phyloP scores from a whole-genome alignment of 2,113 vertebrate genomes.

The Limnothrissa miodon region DNA sequence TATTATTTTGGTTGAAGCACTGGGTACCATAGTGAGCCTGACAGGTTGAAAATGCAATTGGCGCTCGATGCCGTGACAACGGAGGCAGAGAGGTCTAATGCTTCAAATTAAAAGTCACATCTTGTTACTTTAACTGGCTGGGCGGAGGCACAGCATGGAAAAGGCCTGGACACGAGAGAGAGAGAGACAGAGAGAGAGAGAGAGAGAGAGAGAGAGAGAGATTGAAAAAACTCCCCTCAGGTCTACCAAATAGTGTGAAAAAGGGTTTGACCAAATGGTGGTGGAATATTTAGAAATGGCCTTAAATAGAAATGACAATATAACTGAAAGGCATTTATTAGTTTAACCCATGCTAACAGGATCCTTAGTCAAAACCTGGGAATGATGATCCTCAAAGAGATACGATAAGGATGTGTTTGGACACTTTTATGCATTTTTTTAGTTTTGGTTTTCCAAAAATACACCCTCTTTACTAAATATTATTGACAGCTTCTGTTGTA shows the following conservation, averaged over 20 bases:
- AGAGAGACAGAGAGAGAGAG: background rate
- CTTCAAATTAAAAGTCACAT: constrained; percentile 34
- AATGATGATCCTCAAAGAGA: too few relatives aligned
- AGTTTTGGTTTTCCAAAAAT: too few relatives aligned
- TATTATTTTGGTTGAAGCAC: constrained; percentile 3
- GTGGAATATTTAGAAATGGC: background rate
- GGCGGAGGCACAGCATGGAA: background rate
- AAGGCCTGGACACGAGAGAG: background rate
- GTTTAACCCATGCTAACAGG: too few relatives aligned
- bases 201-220: background rate
- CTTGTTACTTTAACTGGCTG: constrained; percentile 26
- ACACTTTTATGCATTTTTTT: too few relatives aligned
- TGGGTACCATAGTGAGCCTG: constrained; percentile 11
- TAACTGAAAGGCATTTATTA: too few relatives aligned
- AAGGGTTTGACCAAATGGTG: background rate
- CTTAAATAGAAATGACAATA: background rate
- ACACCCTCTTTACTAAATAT: too few relatives aligned
- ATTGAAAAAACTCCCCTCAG: background rate
- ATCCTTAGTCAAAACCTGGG: too few relatives aligned
- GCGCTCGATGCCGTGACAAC: background rate
- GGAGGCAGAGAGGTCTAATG: constrained; percentile 17
- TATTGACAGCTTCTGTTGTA: too few relatives aligned
- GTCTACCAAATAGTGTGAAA: background rate
- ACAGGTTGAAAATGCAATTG: constrained; percentile 32
- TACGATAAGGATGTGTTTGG: too few relatives aligned